Conservation (phyloP, 2,113 vertebrate genomes). For the Sander lucioperca region DNA sequence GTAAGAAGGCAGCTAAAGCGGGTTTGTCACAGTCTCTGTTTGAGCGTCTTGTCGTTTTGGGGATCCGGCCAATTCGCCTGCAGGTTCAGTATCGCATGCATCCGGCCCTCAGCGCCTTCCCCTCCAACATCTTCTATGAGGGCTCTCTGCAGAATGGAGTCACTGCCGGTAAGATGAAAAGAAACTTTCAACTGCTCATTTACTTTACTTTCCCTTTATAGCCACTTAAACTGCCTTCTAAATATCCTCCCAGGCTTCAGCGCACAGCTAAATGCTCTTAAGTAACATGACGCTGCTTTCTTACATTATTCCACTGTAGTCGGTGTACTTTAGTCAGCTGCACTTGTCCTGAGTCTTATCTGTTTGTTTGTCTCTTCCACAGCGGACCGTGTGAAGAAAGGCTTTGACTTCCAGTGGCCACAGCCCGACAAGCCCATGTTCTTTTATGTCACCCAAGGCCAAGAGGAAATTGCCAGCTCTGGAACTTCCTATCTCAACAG, state of each 20-base stretch:
- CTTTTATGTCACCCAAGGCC: constrained; percentile 95
- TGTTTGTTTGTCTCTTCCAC: background rate
- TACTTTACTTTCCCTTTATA: background rate
- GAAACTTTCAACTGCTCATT: background rate
- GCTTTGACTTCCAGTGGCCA: constrained; percentile 97
- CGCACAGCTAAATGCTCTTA: background rate
- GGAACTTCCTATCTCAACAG: constrained; percentile 96
- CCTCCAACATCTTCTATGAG: constrained; percentile 97
- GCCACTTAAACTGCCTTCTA: background rate
- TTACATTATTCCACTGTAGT: background rate
- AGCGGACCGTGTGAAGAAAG: constrained; percentile 95
- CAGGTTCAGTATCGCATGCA: constrained; percentile 98
- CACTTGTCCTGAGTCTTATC: background rate
- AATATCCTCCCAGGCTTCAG: background rate
- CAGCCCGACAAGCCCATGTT: constrained; percentile 98
- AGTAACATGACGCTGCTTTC: background rate
- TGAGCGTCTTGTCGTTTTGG: constrained; percentile 93
- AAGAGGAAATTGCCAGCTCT: constrained; percentile 97
- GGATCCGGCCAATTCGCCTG: constrained; percentile 94
- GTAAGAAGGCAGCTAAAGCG: constrained; percentile 95
- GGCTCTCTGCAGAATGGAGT: constrained; percentile 95
- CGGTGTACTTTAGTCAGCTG: background rate
- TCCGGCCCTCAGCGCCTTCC: constrained; percentile 94
- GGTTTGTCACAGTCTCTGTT: constrained; percentile 94
- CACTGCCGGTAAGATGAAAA: constrained; percentile 87